Percentiles rank a stretch among this genome's conserved stretches.
These are phyloP conservation scores for Leucopsar rothschildi DNA, from an alignment of 2,113 vertebrate species.

Conservation along the genomic window DNA sequence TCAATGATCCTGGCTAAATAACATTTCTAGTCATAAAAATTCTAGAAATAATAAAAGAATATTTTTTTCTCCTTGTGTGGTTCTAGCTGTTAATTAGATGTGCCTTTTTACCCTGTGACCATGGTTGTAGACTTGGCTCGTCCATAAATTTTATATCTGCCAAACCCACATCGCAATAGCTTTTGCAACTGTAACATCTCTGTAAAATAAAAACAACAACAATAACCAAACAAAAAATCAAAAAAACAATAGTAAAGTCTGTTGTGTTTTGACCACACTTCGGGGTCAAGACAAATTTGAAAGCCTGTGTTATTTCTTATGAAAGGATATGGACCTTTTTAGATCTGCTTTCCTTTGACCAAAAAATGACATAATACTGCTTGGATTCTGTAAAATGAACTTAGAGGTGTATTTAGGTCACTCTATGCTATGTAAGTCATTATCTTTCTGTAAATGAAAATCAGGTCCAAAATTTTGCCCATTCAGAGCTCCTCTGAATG, in stretches of 20 bases:
- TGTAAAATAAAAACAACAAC: neutral
- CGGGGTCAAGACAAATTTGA: neutral
- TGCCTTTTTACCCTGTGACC: neutral
- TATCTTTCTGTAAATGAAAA: neutral
- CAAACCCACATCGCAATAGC: neutral
- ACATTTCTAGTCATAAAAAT: neutral
- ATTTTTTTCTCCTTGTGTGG: neutral
- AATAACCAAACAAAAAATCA: no score
- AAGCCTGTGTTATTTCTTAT: neutral
- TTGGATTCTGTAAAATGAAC: neutral
- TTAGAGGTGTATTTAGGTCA: neutral
- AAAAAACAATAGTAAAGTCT: neutral
- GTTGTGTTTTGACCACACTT: neutral
- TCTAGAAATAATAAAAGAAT: neutral
- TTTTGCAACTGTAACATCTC: neutral
- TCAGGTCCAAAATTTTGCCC: neutral
- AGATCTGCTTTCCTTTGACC: neutral
- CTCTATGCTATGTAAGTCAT: neutral
- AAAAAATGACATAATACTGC: neutral
- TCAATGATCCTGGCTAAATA: neutral
- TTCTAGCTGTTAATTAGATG: neutral
- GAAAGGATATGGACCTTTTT: neutral
- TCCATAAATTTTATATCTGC: neutral
- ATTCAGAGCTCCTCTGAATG: neutral
- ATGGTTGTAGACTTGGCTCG: neutral